Base-by-base conservation (phyloP, 2,113 vertebrate species). In the Dolichotis patagonum region DNA sequence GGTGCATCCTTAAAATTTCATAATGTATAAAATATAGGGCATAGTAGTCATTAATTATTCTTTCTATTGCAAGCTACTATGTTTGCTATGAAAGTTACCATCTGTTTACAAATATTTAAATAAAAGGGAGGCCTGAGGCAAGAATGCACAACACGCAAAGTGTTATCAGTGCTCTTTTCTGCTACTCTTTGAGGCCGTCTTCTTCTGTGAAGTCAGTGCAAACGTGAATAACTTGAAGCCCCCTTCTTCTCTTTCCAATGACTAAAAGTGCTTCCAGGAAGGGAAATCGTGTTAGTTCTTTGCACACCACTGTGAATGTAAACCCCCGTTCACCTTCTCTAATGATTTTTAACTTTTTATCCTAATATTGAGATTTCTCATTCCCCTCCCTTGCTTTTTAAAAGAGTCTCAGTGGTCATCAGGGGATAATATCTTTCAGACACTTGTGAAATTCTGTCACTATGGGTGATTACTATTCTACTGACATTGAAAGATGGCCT, bases 91-190 rank as follows among this genome's bases (percentile, higher is more conserved):
- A 80, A 94, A 67, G 49, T 73, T 94, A 10, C 90, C 26, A 90
- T 78, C 14, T 91, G 71, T 92, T 93, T 88, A 19, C 24, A 95
- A 95, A 93, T 65, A 85, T 4, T 78, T 88, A 94, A 96, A 60
- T 69, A 58, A 28, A 73, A 62, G 8, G 56, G 84, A 12, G 49
- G 32, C 3, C 14, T 6, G 58, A 58, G 9, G 26, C 12, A 95
- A 89, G 93, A 88, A 3, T 49, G 54, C 80, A 49, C 96, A 87
- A 7, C 86, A 46, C 10, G 9, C 13, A 5, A 75, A 67, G 0
- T 38, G 16, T 41, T 38, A 46, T 49, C 7, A 28, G 32, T n/a
- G 38, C 0, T 20, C 10, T 5, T 32, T 24, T 49, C 20, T 58
- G 20, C 16, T 32, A 5, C 60, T 38, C 49, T 26, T 49, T 73